Percentiles rank a stretch among this genome's conserved stretches.
Evolutionary conservation across 2,888 invertebrate species (phyloP).

Genomic region (Polydesmus complanatus): DNA sequence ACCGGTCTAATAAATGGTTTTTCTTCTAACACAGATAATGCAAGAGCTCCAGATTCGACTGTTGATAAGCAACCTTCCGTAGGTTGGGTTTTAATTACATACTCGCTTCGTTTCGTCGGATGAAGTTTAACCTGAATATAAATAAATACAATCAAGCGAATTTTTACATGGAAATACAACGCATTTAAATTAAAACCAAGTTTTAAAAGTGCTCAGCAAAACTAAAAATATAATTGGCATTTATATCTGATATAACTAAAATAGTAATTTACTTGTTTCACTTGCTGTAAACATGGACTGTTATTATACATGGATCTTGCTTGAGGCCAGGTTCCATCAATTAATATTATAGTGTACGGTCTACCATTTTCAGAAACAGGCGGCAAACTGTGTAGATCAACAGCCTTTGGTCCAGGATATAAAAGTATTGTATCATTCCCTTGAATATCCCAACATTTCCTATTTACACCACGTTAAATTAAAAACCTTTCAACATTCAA

Average conservation of each 20-base stretch:
- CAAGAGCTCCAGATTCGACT: slow-evolving; percentile 68
- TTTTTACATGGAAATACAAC: no score
- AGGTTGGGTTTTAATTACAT: slow-evolving; percentile 85
- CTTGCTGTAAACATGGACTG: slow-evolving; percentile 54
- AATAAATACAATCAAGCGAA: not conserved
- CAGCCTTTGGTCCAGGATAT: slow-evolving; percentile 63
- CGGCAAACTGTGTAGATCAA: slow-evolving; percentile 47
- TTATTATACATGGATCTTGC: slow-evolving; percentile 80
- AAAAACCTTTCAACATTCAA: not conserved
- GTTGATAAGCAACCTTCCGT: slow-evolving; percentile 83
- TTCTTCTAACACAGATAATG: slow-evolving; percentile 60
- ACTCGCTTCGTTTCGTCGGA: slow-evolving; percentile 58
- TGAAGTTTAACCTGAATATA: slow-evolving; percentile 53
- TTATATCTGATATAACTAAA: no score
- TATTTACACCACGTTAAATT: not conserved
- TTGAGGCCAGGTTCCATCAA: slow-evolving; percentile 94
- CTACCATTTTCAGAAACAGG: slow-evolving; percentile 31
- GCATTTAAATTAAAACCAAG: no score
- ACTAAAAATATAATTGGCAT: no score
- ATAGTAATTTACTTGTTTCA: slow-evolving; percentile 47
- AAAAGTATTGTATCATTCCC: slow-evolving; percentile 52
- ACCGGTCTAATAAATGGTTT: slow-evolving; percentile 31
- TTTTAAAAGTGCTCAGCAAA: no score
- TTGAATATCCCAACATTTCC: not conserved
- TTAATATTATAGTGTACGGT: slow-evolving; percentile 61